phyloP scores from a whole-genome alignment of 2,797 vertebrate species.

The Sarcophilus harrisii region DNA sequence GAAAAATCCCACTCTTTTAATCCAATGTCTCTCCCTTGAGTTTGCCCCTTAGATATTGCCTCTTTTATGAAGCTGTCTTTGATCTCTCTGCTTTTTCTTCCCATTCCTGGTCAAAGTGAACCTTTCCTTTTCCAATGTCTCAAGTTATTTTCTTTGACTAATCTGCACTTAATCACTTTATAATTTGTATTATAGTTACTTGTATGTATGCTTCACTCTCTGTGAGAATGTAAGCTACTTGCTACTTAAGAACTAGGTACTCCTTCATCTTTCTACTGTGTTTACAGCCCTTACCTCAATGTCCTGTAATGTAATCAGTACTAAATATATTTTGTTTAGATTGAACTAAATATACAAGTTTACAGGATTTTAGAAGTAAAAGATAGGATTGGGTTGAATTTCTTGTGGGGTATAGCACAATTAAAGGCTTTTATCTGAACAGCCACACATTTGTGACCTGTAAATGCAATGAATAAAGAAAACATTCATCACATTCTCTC shows the following conservation, averaged over 20 bases:
- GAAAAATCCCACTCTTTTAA: background rate
- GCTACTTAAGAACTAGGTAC: background rate
- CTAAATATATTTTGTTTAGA: background rate
- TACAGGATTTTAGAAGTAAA: background rate
- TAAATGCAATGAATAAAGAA: background rate
- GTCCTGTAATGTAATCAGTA: background rate
- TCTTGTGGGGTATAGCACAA: background rate
- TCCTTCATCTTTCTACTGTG: background rate
- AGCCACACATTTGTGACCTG: background rate
- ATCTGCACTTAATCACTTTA: background rate
- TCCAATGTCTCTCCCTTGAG: background rate
- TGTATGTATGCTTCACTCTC: background rate
- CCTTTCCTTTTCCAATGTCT: background rate
- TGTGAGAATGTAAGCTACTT: background rate
- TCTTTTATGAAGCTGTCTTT: background rate
- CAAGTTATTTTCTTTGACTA: background rate
- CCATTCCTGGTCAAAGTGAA: background rate
- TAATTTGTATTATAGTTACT: background rate
- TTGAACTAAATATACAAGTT: background rate
- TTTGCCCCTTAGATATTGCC: background rate
- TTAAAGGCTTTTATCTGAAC: background rate
- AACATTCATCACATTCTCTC: background rate
- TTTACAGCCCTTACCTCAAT: background rate
- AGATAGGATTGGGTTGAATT: background rate
- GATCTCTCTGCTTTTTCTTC: background rate